Evolutionary conservation across 2,113 vertebrate species (phyloP).

Genomic region (Corydoras sp.): DNA sequence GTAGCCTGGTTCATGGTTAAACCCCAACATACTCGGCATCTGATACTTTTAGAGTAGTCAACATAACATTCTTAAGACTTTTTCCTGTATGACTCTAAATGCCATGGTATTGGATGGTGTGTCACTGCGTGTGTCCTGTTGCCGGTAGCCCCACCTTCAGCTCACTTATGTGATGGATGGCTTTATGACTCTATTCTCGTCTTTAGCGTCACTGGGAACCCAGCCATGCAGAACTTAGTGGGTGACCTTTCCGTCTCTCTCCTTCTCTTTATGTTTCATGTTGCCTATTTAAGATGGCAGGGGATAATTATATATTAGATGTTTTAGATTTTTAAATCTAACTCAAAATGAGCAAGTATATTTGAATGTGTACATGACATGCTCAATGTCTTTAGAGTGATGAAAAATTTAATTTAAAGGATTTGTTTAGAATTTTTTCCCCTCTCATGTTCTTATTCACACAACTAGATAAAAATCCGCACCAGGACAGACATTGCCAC

Average conservation of each 20-base stretch:
- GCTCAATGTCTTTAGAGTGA: no score
- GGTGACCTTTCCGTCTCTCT: slow-evolving; percentile 57
- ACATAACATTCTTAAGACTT: slow-evolving; percentile 26
- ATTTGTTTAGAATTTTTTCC: no score
- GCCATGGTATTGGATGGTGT: slow-evolving; percentile 2
- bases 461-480: not conserved
- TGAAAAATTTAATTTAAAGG: no score
- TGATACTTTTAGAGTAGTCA: not conserved
- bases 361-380: not conserved
- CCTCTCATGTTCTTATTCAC: not conserved
- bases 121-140: slow-evolving; percentile 24
- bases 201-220: slow-evolving; percentile 50
- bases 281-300: slow-evolving; percentile 47
- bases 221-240: slow-evolving; percentile 39
- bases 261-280: slow-evolving; percentile 26
- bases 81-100: slow-evolving; percentile 34
- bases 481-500: not conserved
- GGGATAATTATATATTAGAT: slow-evolving; percentile 27
- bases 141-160: slow-evolving; percentile 49
- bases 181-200: slow-evolving; percentile 66
- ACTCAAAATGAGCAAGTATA: not conserved
- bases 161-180: slow-evolving; percentile 58
- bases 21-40: not conserved
- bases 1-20: slow-evolving; percentile 2
- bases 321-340: not conserved